Percentiles rank a stretch among this genome's conserved stretches.
phyloP scores from a whole-genome alignment of 2,888 invertebrate genomes.

The Nomada flava region DNA sequence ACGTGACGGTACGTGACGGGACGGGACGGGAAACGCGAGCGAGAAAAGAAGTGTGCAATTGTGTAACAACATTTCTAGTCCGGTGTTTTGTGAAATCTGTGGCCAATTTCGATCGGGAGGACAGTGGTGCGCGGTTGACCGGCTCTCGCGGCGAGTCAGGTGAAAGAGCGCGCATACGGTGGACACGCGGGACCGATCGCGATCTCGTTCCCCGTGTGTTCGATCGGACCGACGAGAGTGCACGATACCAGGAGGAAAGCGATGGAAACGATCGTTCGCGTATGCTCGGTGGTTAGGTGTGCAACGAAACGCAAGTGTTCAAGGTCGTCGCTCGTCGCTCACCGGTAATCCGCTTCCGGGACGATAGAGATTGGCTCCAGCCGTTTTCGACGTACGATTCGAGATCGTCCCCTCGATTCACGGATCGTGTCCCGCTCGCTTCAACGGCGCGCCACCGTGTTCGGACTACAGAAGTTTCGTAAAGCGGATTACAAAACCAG shows the following conservation, averaged over 20 bases:
- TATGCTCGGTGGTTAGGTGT: constrained; percentile 25
- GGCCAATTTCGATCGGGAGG: constrained; percentile 16
- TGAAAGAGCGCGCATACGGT: constrained; percentile 38
- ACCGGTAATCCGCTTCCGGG: constrained; percentile 64
- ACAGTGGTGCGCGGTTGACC: constrained; percentile 10
- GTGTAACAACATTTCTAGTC: constrained; percentile 68
- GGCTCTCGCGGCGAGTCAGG: constrained; percentile 21
- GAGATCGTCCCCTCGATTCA: constrained; percentile 22
- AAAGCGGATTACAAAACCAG: constrained; percentile 81
- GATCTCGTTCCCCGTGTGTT: constrained; percentile 14
- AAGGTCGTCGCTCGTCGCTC: constrained; percentile 58
- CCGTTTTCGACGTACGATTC: constrained; percentile 18
- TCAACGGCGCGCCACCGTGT: constrained; percentile 48
- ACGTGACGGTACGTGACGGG: not conserved
- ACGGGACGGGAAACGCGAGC: constrained; percentile 1
- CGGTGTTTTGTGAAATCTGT: constrained; percentile 54
- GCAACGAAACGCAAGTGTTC: constrained; percentile 55
- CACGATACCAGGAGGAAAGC: constrained; percentile 23
- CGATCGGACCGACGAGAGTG: not conserved
- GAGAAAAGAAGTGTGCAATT: constrained; percentile 42
- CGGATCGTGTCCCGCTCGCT: constrained; percentile 50
- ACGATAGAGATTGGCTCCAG: not conserved
- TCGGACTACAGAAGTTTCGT: constrained; percentile 74
- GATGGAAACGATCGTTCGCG: constrained; percentile 42
- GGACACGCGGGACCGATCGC: constrained; percentile 5